Evolutionary conservation across 2,113 vertebrate species (phyloP).

Genomic region (Podarcis cretensis): DNA sequence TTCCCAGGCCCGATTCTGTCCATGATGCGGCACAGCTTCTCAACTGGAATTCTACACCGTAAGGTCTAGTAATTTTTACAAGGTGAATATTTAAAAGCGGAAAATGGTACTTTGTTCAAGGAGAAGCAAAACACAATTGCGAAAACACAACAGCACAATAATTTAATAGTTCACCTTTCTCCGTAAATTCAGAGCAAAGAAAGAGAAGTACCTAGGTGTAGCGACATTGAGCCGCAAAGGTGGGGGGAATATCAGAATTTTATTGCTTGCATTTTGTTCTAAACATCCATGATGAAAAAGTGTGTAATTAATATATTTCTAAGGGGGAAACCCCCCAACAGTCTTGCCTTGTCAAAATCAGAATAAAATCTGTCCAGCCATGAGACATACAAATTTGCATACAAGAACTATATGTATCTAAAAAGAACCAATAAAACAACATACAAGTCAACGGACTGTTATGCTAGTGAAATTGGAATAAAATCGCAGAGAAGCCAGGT

Average conservation of each 20-base stretch:
- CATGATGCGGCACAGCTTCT: neutral
- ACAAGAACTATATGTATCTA: neutral
- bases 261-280: neutral
- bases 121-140: neutral
- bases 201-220: neutral
- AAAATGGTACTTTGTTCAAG: neutral
- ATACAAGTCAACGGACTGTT: neutral
- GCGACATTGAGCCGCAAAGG: neutral
- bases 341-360: too few species aligned
- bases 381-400: neutral
- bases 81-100: neutral
- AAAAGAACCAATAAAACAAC: neutral
- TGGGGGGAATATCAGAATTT: neutral
- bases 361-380: too few species aligned
- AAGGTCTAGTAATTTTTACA: neutral
- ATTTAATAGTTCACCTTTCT: neutral
- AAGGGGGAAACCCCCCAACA: too few species aligned
- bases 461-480: neutral
- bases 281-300: neutral
- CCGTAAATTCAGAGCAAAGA: too few species aligned
- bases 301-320: neutral
- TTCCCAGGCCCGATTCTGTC: neutral
- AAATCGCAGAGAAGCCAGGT: neutral
- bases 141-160: neutral
- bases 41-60: neutral